phyloP scores from a whole-genome alignment of 1,140 invertebrate genomes.

The Holcopasites calliopsidis region DNA sequence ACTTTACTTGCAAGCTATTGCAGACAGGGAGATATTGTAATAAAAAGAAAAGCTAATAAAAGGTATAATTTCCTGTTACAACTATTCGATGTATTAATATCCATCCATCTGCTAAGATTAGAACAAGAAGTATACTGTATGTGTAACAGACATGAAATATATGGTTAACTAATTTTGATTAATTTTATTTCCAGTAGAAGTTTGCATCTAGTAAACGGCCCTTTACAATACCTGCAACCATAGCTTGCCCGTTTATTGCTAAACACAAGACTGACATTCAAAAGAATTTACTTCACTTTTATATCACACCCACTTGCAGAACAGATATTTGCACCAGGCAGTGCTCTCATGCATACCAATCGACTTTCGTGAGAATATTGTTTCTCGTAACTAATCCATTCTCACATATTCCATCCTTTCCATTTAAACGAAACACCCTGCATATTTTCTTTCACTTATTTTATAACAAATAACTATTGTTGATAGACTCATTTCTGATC shows the following conservation, averaged over 20 bases:
- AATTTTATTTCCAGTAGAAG: background rate
- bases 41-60: slow-evolving; percentile 7
- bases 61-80: slow-evolving; percentile 13
- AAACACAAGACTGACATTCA: background rate
- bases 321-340: too few relatives aligned
- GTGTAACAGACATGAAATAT: background rate
- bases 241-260: slow-evolving; percentile 1
- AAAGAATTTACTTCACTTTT: background rate
- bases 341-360: too few relatives aligned
- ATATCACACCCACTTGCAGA: too few relatives aligned
- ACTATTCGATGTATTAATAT: slow-evolving; percentile 4
- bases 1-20: slow-evolving; percentile 7
- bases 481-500: slow-evolving; percentile 14
- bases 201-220: background rate
- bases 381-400: too few relatives aligned
- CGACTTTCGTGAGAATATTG: too few relatives aligned
- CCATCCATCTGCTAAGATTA: background rate
- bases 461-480: background rate
- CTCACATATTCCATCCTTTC: too few relatives aligned
- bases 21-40: background rate
- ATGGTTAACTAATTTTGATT: too few relatives aligned
- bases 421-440: slow-evolving; percentile 14
- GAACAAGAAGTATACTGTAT: background rate
- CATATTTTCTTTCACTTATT: background rate
- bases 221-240: slow-evolving; percentile 3